Conservation (phyloP, 2,113 vertebrate species). For the Myanophis thanlyinensis region DNA sequence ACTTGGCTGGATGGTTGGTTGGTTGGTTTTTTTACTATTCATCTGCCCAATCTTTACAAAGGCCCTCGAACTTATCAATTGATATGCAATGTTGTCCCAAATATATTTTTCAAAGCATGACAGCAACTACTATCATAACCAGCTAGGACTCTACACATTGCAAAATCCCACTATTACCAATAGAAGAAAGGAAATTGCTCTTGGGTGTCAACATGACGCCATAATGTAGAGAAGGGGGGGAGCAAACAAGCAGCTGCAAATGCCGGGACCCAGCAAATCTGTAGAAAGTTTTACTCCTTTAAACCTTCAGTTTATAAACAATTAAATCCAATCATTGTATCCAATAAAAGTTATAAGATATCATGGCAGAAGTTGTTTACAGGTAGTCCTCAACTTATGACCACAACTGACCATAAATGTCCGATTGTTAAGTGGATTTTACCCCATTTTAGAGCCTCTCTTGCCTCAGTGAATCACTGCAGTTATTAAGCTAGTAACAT, state of each 20-base stretch:
- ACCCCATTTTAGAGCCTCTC: no score
- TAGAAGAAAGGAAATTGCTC: background rate
- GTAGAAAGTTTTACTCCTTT: background rate
- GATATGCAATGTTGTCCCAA: background rate
- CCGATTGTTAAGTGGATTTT: background rate
- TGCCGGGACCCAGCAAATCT: background rate
- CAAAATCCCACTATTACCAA: background rate
- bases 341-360: background rate
- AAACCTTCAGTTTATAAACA: background rate
- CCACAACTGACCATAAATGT: background rate
- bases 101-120: background rate
- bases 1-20: background rate
- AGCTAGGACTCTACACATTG: background rate
- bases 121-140: background rate
- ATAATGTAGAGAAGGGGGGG: background rate
- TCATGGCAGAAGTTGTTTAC: background rate
- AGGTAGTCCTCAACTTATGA: background rate
- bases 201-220: background rate
- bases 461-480: background rate
- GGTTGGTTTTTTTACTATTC: background rate
- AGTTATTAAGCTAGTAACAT: background rate
- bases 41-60: background rate
- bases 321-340: background rate
- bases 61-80: background rate
- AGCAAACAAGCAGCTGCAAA: background rate